These are phyloP conservation scores for Pogonomyrmex barbatus DNA, from an alignment of 1,140 invertebrate species.

Conservation along the genomic window DNA sequence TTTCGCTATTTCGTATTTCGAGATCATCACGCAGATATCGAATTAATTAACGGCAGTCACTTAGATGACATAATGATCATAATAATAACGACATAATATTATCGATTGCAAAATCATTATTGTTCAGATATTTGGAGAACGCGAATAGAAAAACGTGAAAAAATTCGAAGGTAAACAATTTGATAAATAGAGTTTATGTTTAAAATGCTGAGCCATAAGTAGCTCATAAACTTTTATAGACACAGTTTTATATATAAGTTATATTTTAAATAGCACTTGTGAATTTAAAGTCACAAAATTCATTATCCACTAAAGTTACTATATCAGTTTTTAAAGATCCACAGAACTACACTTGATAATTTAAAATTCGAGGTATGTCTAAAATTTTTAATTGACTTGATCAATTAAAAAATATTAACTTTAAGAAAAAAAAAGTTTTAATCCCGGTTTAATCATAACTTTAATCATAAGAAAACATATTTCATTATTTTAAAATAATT, in stretches of 20 bases:
- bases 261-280: too few relatives aligned
- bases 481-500: not conserved
- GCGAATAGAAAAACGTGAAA: not conserved
- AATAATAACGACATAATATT: not conserved
- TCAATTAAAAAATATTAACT: not conserved
- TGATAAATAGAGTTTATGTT: too few relatives aligned
- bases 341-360: not conserved
- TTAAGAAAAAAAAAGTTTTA: not conserved
- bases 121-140: conserved; percentile 45
- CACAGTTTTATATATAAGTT: too few relatives aligned
- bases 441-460: not conserved
- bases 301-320: not conserved
- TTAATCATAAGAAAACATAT: not conserved
- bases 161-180: too few relatives aligned
- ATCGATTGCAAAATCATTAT: not conserved
- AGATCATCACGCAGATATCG: conserved; percentile 13
- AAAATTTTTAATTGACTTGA: not conserved
- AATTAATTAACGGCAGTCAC: conserved; percentile 13
- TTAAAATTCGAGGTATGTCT: not conserved
- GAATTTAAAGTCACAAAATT: too few relatives aligned
- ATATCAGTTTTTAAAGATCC: not conserved
- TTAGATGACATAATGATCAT: conserved; percentile 9
- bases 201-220: too few relatives aligned
- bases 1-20: conserved; percentile 13
- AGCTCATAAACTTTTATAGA: too few relatives aligned